These are phyloP conservation scores for Glaucopsyche alexis DNA, from an alignment of 2,888 invertebrate species.

Conservation along the genomic window DNA sequence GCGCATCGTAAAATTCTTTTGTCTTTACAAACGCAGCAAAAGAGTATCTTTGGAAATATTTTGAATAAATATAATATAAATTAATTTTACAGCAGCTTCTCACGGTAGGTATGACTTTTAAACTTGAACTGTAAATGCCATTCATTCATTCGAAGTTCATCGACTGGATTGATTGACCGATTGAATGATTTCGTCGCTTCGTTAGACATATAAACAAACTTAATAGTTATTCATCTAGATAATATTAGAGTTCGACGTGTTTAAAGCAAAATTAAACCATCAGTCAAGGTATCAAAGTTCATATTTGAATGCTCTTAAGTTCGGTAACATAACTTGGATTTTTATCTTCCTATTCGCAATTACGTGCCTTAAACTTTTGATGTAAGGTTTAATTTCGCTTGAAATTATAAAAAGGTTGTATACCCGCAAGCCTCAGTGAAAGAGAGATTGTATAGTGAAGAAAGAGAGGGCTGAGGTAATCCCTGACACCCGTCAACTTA, in stretches of 20 bases:
- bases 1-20: too few species aligned
- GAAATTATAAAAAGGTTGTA: background rate
- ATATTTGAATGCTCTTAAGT: background rate
- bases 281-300: background rate
- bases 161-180: constrained; percentile 2
- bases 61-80: background rate
- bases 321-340: background rate
- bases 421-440: background rate
- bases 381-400: background rate
- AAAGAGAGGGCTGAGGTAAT: background rate
- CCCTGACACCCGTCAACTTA: constrained; percentile 24
- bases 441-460: background rate
- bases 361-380: background rate
- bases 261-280: background rate
- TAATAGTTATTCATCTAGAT: background rate
- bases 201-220: constrained; percentile 25
- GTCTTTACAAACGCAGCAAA: too few species aligned
- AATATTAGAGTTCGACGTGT: background rate
- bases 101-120: background rate
- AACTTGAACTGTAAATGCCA: constrained; percentile 1
- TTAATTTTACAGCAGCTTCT: background rate
- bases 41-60: too few species aligned
- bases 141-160: constrained; percentile 3
- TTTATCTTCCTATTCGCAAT: background rate
- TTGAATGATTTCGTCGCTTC: constrained; percentile 25